These are phyloP conservation scores for Heptranchias perlo DNA, from an alignment of 2,113 vertebrate genomes.

Conservation along the genomic window DNA sequence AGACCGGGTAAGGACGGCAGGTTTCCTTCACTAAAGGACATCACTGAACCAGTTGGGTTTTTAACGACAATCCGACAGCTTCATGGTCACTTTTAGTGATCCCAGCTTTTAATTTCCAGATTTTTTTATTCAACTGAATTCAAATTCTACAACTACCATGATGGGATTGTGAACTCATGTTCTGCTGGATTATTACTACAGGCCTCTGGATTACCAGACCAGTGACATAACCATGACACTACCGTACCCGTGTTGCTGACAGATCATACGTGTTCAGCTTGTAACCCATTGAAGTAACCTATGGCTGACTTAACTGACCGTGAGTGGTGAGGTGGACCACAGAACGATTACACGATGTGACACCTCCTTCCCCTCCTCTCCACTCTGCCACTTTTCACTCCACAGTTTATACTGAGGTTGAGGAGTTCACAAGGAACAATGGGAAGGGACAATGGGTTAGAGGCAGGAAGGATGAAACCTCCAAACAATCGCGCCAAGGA, in stretches of 20 bases:
- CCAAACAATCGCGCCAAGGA: background rate
- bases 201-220: background rate
- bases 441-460: background rate
- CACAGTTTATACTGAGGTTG: background rate
- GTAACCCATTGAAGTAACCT: background rate
- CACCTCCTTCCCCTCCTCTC: background rate
- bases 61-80: background rate
- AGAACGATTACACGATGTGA: background rate
- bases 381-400: background rate
- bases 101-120: background rate
- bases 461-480: background rate
- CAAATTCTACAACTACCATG: background rate
- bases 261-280: background rate
- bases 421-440: background rate
- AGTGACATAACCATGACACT: background rate
- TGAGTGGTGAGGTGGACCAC: too few species aligned
- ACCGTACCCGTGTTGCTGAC: background rate
- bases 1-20: background rate
- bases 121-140: background rate
- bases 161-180: background rate
- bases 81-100: background rate
- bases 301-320: background rate
- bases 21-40: background rate
- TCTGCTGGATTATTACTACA: too few species aligned
- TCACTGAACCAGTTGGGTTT: background rate